Evolutionary conservation across 2,888 invertebrate species (phyloP).

Genomic region (Heteromurus nitidus): DNA sequence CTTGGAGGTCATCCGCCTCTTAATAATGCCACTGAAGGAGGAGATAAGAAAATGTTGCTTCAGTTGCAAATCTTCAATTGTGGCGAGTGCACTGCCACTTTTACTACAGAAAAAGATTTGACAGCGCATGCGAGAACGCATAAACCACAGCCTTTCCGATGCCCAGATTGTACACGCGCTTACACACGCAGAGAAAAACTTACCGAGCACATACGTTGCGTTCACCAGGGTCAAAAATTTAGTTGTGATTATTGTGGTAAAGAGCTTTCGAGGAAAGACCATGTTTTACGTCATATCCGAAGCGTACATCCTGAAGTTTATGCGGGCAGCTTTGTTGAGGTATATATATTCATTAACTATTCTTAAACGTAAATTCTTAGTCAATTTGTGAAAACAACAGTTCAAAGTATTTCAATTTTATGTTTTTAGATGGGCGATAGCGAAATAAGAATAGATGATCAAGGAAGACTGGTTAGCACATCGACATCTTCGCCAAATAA

Average conservation of each 20-base stretch:
- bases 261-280: constrained; percentile 49
- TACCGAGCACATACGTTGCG: constrained; percentile 71
- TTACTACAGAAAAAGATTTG: constrained; percentile 68
- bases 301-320: constrained; percentile 71
- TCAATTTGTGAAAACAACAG: too few species aligned
- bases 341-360: constrained; percentile 29
- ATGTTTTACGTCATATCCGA: constrained; percentile 67
- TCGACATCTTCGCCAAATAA: too few species aligned
- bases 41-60: constrained; percentile 2
- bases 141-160: constrained; percentile 70
- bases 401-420: too few species aligned
- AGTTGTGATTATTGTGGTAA: constrained; percentile 70
- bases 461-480: constrained; percentile 53
- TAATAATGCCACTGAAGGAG: background rate
- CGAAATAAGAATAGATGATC: constrained; percentile 46
- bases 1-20: constrained; percentile 3
- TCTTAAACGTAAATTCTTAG: background rate
- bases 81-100: constrained; percentile 66
- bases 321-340: constrained; percentile 66
- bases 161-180: constrained; percentile 69
- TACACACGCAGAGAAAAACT: constrained; percentile 71
- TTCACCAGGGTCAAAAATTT: constrained; percentile 72
- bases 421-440: constrained; percentile 4
- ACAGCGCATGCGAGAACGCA: constrained; percentile 64
- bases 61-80: constrained; percentile 64